Evolutionary conservation across 2,888 invertebrate genomes (phyloP).

Genomic region (Eulithis testata): DNA sequence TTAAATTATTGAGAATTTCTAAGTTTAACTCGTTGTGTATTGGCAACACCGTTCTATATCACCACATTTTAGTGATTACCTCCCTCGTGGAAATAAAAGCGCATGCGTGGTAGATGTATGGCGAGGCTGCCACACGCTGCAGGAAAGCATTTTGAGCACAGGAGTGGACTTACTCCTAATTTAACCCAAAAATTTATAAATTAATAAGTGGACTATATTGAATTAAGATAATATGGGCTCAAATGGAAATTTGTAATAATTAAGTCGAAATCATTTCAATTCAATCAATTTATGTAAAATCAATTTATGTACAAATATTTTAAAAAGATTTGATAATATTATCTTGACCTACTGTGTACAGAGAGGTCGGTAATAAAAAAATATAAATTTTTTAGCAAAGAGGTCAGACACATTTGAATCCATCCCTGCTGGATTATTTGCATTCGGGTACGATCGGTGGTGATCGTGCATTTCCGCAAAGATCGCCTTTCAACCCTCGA

Average conservation of each 20-base stretch:
- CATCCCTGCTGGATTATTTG: conserved; percentile 68
- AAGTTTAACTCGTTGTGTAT: conserved; percentile 11
- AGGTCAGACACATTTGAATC: conserved; percentile 45
- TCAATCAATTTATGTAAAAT: no score
- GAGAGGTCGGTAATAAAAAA: no score
- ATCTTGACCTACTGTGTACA: no score
- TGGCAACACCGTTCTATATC: conserved; percentile 55
- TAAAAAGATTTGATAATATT: not conserved
- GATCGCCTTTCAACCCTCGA: conserved; percentile 74
- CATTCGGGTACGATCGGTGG: conserved; percentile 72
- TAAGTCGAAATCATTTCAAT: no score
- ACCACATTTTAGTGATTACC: conserved; percentile 70
- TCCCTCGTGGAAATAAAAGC: conserved; percentile 61
- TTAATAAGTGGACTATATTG: no score
- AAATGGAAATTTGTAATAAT: no score
- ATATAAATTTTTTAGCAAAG: conserved; percentile 1
- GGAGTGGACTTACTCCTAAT: conserved; percentile 51
- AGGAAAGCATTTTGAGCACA: conserved; percentile 63
- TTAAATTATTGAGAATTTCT: not conserved
- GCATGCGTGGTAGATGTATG: conserved; percentile 80
- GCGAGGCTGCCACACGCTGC: conserved; percentile 69
- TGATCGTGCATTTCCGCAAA: conserved; percentile 74
- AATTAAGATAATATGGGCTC: no score
- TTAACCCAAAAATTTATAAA: not conserved
- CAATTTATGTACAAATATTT: no score